Conservation (phyloP, 2,888 invertebrate species). For the Monopis laevigella region DNA sequence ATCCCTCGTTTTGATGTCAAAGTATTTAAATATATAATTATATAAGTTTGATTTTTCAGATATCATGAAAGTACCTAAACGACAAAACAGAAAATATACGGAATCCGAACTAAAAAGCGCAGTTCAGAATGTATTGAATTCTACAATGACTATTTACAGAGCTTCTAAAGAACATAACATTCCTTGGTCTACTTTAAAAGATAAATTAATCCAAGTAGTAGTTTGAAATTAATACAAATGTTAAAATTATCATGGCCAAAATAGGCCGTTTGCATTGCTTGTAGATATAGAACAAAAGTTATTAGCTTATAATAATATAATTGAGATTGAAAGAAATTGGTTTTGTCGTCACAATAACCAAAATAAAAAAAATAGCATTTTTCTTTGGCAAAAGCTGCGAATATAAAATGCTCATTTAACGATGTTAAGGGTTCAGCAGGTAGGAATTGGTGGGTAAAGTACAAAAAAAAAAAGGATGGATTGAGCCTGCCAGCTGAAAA, state of each 20-base stretch:
- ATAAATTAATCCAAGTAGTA: conserved; percentile 10
- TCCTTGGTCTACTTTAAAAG: conserved; percentile 17
- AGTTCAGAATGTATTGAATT: neutral
- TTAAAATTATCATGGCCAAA: conserved; percentile 16
- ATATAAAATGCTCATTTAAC: conserved; percentile 10
- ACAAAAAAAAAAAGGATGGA: conserved; percentile 17
- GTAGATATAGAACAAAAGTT: conserved; percentile 10
- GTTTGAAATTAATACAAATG: conserved; percentile 6
- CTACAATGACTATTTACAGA: conserved; percentile 9
- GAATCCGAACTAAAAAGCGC: conserved; percentile 1
- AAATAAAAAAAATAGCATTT: conserved; percentile 17
- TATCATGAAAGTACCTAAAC: neutral
- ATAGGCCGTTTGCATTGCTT: conserved; percentile 18
- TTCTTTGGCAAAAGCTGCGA: conserved; percentile 15
- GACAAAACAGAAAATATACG: conserved; percentile 4
- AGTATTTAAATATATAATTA: neutral
- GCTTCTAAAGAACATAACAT: conserved; percentile 14
- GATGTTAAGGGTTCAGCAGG: conserved; percentile 14
- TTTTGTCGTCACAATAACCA: conserved; percentile 17
- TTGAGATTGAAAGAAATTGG: conserved; percentile 17
- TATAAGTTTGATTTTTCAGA: neutral
- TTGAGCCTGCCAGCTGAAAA: no score
- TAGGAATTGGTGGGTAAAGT: conserved; percentile 17
- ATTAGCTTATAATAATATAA: conserved; percentile 10
- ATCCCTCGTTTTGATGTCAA: neutral